A percentile compares a stretch with the other conserved stretches of the same genome.
phyloP scores from a whole-genome alignment of 2,888 invertebrate genomes.

The Phaonia tiefii region DNA sequence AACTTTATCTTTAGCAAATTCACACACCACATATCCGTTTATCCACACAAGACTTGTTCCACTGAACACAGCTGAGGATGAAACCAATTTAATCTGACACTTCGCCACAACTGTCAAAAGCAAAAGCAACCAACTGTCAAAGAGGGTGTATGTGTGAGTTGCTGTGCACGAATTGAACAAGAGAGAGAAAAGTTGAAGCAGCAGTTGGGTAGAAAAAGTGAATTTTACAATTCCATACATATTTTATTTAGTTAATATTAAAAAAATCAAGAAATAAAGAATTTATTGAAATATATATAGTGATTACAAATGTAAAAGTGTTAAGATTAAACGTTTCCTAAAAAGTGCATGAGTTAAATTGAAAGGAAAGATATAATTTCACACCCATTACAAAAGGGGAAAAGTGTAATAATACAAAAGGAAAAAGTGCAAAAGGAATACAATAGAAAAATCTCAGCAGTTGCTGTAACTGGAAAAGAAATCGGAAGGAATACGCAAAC shows the following conservation, averaged over 20 bases:
- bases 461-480: constrained; percentile 35
- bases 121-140: too few species aligned
- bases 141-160: constrained; percentile 66
- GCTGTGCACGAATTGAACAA: constrained; percentile 70
- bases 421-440: constrained; percentile 11
- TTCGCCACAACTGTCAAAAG: constrained; percentile 54
- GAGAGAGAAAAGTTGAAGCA: constrained; percentile 66
- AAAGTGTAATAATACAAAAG: not conserved
- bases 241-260: too few species aligned
- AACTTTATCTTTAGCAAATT: constrained; percentile 26
- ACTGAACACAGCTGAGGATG: constrained; percentile 34
- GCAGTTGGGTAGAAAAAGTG: constrained; percentile 64
- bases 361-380: constrained; percentile 15
- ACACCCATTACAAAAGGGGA: too few species aligned
- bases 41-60: not conserved
- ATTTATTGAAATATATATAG: constrained; percentile 59
- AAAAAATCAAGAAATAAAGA: constrained; percentile 59
- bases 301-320: constrained; percentile 56
- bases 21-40: constrained; percentile 32
- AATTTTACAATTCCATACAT: not conserved
- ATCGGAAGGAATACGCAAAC: constrained; percentile 27
- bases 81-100: constrained; percentile 31
- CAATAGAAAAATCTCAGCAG: constrained; percentile 48
- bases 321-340: constrained; percentile 9
- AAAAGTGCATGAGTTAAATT: constrained; percentile 7